Evolutionary conservation across 2,797 vertebrate species (phyloP).

Genomic region (Triplophysa bombifrons): DNA sequence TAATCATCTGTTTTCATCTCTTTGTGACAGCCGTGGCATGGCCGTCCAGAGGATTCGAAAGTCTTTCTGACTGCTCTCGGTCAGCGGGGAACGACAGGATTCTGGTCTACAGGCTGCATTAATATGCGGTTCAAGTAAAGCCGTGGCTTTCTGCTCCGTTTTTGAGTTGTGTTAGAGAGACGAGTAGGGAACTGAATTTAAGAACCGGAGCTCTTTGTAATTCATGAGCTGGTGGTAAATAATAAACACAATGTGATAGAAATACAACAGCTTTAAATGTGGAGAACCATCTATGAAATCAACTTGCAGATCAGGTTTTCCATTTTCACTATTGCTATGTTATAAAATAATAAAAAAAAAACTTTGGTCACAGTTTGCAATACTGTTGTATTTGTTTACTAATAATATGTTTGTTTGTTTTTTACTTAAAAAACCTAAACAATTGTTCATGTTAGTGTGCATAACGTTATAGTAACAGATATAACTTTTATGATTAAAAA

Average conservation of each 20-base stretch:
- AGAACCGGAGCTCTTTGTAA: background rate
- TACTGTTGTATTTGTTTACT: no score
- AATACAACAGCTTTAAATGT: background rate
- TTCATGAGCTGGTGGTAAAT: background rate
- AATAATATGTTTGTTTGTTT: no score
- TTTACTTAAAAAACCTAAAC: no score
- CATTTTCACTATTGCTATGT: no score
- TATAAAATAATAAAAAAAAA: no score
- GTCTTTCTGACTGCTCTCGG: constrained; percentile 21
- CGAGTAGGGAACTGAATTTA: background rate
- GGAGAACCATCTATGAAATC: background rate
- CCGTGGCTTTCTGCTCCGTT: constrained; percentile 11
- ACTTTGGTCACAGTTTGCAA: no score
- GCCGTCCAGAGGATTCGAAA: constrained; percentile 14
- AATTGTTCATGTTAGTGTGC: no score
- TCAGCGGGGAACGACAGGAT: constrained; percentile 15
- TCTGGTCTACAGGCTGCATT: constrained; percentile 23
- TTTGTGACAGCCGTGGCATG: constrained; percentile 16
- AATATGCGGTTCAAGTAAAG: constrained; percentile 38
- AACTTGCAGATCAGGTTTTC: background rate
- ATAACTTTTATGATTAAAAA: no score
- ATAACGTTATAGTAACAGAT: no score
- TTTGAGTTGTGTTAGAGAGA: constrained; percentile 7
- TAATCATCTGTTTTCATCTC: constrained; percentile 39
- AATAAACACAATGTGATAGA: background rate